A percentile compares a stretch with the other conserved stretches of the same genome.
These are phyloP conservation scores for Drosophila mayaguana DNA, from an alignment of 2,888 invertebrate genomes.

Conservation along the genomic window DNA sequence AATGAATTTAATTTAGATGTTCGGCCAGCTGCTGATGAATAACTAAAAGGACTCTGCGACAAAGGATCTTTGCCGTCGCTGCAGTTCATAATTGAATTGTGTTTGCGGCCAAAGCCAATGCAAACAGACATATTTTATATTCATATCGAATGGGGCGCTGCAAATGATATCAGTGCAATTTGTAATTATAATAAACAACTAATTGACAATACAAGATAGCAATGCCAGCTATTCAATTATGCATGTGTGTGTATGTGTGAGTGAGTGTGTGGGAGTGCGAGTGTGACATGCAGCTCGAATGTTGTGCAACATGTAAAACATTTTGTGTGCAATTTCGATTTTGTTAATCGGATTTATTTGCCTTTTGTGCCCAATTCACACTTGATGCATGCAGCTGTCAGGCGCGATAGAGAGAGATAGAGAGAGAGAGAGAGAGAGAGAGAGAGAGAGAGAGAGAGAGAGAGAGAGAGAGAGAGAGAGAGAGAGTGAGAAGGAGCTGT, in stretches of 20 bases:
- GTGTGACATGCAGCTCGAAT: slow-evolving; percentile 17
- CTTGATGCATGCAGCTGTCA: slow-evolving; percentile 20
- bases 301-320: slow-evolving; percentile 32
- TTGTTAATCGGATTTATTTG: slow-evolving; percentile 67
- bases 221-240: slow-evolving; percentile 5
- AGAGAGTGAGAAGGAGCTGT: too few relatives aligned
- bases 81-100: slow-evolving; percentile 10
- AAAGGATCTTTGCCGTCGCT: background rate
- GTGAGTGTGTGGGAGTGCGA: background rate
- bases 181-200: slow-evolving; percentile 11
- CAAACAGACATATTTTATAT: background rate
- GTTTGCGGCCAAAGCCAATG: background rate
- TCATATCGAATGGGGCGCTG: background rate
- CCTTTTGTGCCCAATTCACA: slow-evolving; percentile 40
- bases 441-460: too few relatives aligned
- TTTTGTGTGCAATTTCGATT: slow-evolving; percentile 54
- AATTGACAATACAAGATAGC: background rate
- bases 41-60: background rate
- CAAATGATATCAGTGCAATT: slow-evolving; percentile 8
- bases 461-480: background rate
- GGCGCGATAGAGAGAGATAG: too few relatives aligned
- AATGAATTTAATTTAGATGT: background rate
- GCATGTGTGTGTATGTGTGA: background rate
- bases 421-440: background rate
- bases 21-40: background rate